Percentiles rank a stretch among this genome's conserved stretches.
phyloP scores from a whole-genome alignment of 2,888 invertebrate genomes.

The Beris chalybata region DNA sequence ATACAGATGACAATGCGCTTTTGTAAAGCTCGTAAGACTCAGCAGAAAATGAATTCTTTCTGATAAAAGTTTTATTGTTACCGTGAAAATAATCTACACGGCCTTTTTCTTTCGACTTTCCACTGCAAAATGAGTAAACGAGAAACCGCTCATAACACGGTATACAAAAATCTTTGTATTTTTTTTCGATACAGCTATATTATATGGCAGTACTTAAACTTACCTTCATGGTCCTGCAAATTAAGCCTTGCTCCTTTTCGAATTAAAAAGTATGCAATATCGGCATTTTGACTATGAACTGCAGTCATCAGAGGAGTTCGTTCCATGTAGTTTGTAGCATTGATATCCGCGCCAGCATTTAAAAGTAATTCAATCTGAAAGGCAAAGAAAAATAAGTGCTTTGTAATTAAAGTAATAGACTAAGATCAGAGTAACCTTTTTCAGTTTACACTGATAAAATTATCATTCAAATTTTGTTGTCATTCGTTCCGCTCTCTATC shows the following conservation, averaged over 20 bases:
- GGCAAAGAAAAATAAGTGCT: background rate
- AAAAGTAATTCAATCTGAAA: conserved; percentile 60
- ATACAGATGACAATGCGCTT: too few relatives aligned
- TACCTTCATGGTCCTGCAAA: conserved; percentile 69
- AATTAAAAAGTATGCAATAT: conserved; percentile 61
- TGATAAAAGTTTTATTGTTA: too few relatives aligned
- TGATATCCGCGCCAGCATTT: conserved; percentile 61
- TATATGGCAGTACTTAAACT: conserved; percentile 7
- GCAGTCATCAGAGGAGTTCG: conserved; percentile 59
- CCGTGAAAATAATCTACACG: too few relatives aligned
- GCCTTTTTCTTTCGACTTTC: too few relatives aligned
- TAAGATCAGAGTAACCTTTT: background rate
- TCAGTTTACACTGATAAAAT: conserved; percentile 5
- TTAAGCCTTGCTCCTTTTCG: conserved; percentile 65
- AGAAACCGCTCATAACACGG: too few relatives aligned
- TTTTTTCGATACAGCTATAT: background rate
- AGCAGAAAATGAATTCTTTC: too few relatives aligned
- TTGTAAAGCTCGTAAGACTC: too few relatives aligned
- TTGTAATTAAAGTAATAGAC: background rate
- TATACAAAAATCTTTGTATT: too few relatives aligned
- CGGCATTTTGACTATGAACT: conserved; percentile 47
- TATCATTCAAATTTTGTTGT: background rate
- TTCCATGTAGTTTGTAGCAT: conserved; percentile 64
- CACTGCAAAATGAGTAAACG: too few relatives aligned
- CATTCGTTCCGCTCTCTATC: background rate